phyloP scores from a whole-genome alignment of 2,113 vertebrate genomes.

The Dicerorhinus sumatrensis region DNA sequence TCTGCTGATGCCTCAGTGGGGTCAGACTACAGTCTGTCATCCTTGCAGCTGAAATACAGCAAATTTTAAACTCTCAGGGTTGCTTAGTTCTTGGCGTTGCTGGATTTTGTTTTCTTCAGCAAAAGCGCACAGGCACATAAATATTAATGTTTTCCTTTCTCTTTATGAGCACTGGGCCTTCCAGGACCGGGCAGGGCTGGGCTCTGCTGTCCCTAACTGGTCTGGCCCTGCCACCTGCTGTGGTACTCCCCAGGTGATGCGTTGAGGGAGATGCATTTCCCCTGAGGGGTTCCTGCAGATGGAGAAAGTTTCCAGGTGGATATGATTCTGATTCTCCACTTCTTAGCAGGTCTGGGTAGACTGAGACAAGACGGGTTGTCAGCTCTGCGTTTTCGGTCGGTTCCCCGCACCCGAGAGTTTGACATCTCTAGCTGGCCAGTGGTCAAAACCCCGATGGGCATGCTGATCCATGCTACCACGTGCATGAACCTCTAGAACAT shows the following conservation, averaged over 20 bases:
- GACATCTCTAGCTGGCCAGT: neutral
- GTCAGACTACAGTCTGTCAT: neutral
- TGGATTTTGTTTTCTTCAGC: neutral
- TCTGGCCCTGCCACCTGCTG: neutral
- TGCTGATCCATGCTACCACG: fast-evolving
- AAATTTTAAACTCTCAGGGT: neutral
- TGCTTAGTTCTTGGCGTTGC: neutral
- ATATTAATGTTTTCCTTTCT: neutral
- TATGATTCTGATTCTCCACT: neutral
- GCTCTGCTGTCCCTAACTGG: neutral
- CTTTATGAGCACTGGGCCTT: neutral
- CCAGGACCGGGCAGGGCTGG: neutral
- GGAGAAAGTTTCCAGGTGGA: neutral
- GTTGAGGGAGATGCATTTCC: neutral
- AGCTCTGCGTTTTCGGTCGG: neutral
- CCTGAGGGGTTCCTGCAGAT: neutral
- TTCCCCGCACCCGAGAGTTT: neutral
- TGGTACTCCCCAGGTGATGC: neutral
- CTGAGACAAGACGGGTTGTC: neutral
- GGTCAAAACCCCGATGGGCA: neutral
- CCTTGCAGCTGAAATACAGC: neutral
- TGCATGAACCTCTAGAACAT: neutral
- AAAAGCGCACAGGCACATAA: neutral
- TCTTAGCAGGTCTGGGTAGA: neutral
- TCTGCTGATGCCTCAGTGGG: neutral